Percentiles rank a stretch among this genome's conserved stretches.
These are phyloP conservation scores for Zosterops japonicus DNA, from an alignment of 2,113 vertebrate genomes.

Conservation along the genomic window DNA sequence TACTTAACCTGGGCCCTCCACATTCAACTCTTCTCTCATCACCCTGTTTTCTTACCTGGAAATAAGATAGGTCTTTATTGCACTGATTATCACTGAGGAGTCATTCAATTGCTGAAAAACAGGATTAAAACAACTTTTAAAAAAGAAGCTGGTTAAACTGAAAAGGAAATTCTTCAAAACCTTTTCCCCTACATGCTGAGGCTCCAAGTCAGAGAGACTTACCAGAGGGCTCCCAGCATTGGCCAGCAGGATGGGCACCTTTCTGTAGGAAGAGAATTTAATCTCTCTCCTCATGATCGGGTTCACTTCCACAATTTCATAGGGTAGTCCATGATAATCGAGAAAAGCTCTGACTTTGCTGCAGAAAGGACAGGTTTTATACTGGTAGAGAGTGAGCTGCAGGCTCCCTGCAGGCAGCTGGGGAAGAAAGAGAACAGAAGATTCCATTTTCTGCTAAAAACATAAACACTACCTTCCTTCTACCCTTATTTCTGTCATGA, in stretches of 20 bases:
- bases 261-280: conserved; percentile 94
- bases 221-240: conserved; percentile 73
- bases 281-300: conserved; percentile 91
- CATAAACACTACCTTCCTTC: not conserved
- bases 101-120: conserved; percentile 91
- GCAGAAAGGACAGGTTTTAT: conserved; percentile 98
- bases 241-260: conserved; percentile 88
- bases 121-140: not conserved
- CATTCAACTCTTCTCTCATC: not conserved
- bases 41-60: conserved; percentile 78
- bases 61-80: conserved; percentile 86
- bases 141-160: not conserved
- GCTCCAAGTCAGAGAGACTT: conserved; percentile 30
- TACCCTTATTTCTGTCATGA: not conserved
- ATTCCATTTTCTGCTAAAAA: not conserved
- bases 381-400: conserved; percentile 92
- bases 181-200: not conserved
- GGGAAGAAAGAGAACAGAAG: not conserved
- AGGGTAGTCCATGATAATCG: conserved; percentile 89
- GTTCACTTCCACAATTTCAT: conserved; percentile 94
- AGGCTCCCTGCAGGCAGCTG: conserved; percentile 54
- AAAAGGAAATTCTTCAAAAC: not conserved
- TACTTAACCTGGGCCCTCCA: not conserved
- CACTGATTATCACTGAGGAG: conserved; percentile 95
- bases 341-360: conserved; percentile 96